Evolutionary conservation across 1,140 invertebrate genomes (phyloP), one percentile per base, ranked within the genome.

Genomic region (Brachionus angularis): DNA sequence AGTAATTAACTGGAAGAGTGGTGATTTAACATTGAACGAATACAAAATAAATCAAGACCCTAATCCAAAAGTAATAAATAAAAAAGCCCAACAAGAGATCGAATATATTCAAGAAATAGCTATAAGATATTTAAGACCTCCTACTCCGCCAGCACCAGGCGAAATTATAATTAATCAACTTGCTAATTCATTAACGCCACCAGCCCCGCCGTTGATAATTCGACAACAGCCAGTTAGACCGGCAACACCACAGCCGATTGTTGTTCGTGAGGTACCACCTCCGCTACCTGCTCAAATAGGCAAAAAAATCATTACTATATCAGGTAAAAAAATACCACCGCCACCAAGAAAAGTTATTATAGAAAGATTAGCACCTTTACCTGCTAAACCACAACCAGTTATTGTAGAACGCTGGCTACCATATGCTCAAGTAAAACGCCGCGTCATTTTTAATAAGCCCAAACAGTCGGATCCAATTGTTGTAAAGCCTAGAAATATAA

Each of bases 401-500:
- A 55, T 72, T 50, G 34, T 72, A 14, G 70, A 72, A 44, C 50
- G 50, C 5, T 72, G 70, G 70, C 36, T 72, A 27, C 70, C 70
- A 18, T 72, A 72, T 31, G 34, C 33, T 18, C 31, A 58, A 58
- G 33, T 42, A 21, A 44, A 72, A 33, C 7, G 70, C n/a, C 21
- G 36, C 23, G 39, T 72, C 16, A 55, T 72, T 25, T 72, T 53
- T 33, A 33, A 72, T 49, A 42, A 39, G 23, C 47, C 70, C 23
- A 12, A 3, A n/a, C 12, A 71, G 18, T 2, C 39, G 10, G 50
- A 46, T 34, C 33, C 21, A n/a, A 33, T 16, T 12, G 25, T 25
- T 8, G 16, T 16, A 5, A 53, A 61, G n/a, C 49, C 25, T 8
- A 39, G 34, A 36, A 72, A 72, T 61, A n/a, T 72, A 12, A 72